phyloP scores from a whole-genome alignment of 1,140 invertebrate genomes.

The Ctenoplectra terminalis region DNA sequence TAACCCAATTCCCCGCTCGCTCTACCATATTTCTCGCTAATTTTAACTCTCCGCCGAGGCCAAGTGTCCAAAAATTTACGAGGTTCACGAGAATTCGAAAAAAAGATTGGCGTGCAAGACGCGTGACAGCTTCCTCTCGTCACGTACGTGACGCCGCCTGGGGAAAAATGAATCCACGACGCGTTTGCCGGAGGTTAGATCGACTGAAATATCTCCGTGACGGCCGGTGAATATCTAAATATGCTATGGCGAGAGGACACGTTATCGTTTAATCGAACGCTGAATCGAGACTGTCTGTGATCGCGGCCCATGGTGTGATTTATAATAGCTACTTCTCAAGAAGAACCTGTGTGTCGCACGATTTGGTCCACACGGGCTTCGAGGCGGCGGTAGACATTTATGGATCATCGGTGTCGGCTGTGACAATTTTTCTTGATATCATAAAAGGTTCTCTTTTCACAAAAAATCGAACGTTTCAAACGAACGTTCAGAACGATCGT shows the following conservation, averaged over 20 bases:
- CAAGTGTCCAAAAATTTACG: no score
- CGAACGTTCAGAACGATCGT: no score
- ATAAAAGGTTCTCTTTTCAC: no score
- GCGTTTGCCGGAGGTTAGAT: not conserved
- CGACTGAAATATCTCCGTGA: conserved; percentile 34
- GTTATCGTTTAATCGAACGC: conserved; percentile 39
- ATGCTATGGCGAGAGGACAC: not conserved
- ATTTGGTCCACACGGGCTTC: not conserved
- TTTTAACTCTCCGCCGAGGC: no score
- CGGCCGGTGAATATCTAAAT: conserved; percentile 43
- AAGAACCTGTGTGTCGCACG: conserved; percentile 1
- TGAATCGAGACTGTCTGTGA: conserved; percentile 31
- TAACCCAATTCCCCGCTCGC: no score
- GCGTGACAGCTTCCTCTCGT: conserved; percentile 56
- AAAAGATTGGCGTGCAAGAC: not conserved
- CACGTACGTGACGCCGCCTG: conserved; percentile 36
- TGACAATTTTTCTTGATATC: not conserved
- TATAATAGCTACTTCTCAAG: conserved; percentile 1
- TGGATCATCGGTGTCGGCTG: not conserved
- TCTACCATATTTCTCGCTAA: no score
- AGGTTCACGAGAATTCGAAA: not conserved
- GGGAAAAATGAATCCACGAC: conserved; percentile 31
- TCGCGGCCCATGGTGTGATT: conserved; percentile 34
- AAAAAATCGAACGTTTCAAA: no score
- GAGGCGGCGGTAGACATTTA: not conserved